Conservation (phyloP, 2,113 vertebrate species). For the Clarias magur region DNA sequence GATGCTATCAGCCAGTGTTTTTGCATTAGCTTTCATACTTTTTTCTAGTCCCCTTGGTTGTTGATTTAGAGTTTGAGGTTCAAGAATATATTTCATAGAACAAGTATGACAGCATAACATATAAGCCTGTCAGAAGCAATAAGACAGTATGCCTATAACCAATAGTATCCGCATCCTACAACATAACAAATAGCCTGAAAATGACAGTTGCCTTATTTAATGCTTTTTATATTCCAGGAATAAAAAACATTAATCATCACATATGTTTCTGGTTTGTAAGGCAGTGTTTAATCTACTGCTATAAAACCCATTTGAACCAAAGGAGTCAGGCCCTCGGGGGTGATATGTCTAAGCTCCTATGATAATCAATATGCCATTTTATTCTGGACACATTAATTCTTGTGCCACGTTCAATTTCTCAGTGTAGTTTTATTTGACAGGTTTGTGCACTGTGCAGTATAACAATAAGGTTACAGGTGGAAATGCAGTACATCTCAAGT, state of each 20-base stretch:
- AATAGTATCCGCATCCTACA: neutral
- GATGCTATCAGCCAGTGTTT: neutral
- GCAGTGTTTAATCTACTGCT: neutral
- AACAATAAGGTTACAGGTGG: neutral
- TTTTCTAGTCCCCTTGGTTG: neutral
- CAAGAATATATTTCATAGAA: neutral
- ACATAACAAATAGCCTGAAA: neutral
- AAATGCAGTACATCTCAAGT: neutral
- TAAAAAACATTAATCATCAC: neutral
- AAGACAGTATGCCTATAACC: neutral
- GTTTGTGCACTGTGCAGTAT: neutral
- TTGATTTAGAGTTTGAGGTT: neutral
- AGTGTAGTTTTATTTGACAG: neutral
- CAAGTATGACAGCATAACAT: neutral
- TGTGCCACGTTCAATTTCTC: neutral
- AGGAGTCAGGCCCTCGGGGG: neutral
- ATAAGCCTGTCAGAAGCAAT: neutral
- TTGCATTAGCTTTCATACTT: neutral
- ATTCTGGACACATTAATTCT: neutral
- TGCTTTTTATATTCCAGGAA: neutral
- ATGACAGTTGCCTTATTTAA: neutral
- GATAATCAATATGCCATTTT: neutral
- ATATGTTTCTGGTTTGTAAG: neutral
- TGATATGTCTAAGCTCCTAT: neutral
- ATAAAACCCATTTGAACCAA: neutral